Evolutionary conservation across 2,888 invertebrate species (phyloP), one percentile per base, ranked within the genome.

Genomic region (Cephonodes hylas): DNA sequence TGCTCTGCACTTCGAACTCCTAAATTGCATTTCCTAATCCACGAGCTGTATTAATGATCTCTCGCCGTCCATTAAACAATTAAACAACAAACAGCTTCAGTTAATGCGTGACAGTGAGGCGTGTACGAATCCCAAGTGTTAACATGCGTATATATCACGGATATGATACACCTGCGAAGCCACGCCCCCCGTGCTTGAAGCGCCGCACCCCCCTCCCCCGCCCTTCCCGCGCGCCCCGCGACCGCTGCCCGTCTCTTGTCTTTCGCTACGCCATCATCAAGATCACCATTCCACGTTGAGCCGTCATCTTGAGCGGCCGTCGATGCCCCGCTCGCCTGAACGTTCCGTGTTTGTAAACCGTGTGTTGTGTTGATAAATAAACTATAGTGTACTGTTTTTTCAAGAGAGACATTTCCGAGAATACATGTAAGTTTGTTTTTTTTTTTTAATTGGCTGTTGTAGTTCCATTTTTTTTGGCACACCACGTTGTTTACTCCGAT

Each of bases 111-210:
- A 90, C 89, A 87, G 79, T 84, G 81, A 91, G 91, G 91, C 91
- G 91, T 89, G 89, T 89, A 83, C 85, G 72, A 73, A 74, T 73
- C 71, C 69, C 69, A 70, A 84, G 88, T 89, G 89, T 86, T 88
- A 89, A 88, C 86, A 87, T 86, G 87, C 85, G 89, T 88, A 89
- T 91, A 90, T 84, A 88, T 91, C 89, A 90, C 83, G 75, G 83
- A 85, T 84, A 81, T 83, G 84, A 84, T 88, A 85, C 89, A 91
- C 91, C 90, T 91, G 90, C 80, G 74, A 83, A 73, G 80, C 86
- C 84, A 81, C 89, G 88, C 88, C 89, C 74, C 63, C 67, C 34
- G 48, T 38, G 60, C 70, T 70, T 71, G 73, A 64, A 64, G 62
- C 73, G 75, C 77, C 78, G 72, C 81, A 64, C 76, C 66, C 73